Percentiles rank a stretch among this genome's conserved stretches.
phyloP scores from a whole-genome alignment of 30 jellyfish, hydroid and myxozoan species.

The Hydractinia echinata region DNA sequence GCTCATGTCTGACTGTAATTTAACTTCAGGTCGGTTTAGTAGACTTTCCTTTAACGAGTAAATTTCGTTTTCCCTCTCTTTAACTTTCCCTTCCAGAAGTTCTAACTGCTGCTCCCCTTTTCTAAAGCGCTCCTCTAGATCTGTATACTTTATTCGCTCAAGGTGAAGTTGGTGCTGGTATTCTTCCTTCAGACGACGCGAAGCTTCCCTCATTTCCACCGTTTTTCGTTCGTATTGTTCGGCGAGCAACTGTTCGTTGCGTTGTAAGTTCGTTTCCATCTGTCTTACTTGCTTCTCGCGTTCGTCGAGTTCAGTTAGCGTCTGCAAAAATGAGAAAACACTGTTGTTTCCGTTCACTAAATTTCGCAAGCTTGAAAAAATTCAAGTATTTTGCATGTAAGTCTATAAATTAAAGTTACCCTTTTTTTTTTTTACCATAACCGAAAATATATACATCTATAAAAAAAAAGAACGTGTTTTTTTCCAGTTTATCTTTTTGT shows the following conservation, averaged over 20 bases:
- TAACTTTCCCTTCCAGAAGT: slow-evolving; percentile 50
- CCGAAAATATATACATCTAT: no score
- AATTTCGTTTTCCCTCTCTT: slow-evolving; percentile 71
- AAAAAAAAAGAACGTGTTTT: no score
- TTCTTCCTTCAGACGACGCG: slow-evolving; percentile 79
- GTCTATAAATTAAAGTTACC: no score
- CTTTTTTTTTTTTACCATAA: no score
- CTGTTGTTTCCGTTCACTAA: no score
- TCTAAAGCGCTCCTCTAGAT: slow-evolving; percentile 35
- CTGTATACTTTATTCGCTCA: slow-evolving; percentile 34
- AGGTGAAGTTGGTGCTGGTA: slow-evolving; percentile 77
- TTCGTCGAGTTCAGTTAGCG: slow-evolving; percentile 57
- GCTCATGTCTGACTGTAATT: slow-evolving; percentile 83
- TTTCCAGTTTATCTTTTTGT: no score
- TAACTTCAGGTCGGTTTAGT: slow-evolving; percentile 70
- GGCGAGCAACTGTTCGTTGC: slow-evolving; percentile 13
- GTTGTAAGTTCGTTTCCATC: slow-evolving; percentile 54
- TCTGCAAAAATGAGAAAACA: slow-evolving; percentile 17
- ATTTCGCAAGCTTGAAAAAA: no score
- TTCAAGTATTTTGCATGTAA: no score
- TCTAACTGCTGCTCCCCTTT: slow-evolving; percentile 42
- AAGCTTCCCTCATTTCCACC: slow-evolving; percentile 72
- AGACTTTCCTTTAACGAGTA: slow-evolving; percentile 46
- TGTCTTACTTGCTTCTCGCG: slow-evolving; percentile 71
- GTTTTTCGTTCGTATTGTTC: slow-evolving; percentile 57